phyloP scores from a whole-genome alignment of 1,140 invertebrate species.

The Brachionus plicatilis region DNA sequence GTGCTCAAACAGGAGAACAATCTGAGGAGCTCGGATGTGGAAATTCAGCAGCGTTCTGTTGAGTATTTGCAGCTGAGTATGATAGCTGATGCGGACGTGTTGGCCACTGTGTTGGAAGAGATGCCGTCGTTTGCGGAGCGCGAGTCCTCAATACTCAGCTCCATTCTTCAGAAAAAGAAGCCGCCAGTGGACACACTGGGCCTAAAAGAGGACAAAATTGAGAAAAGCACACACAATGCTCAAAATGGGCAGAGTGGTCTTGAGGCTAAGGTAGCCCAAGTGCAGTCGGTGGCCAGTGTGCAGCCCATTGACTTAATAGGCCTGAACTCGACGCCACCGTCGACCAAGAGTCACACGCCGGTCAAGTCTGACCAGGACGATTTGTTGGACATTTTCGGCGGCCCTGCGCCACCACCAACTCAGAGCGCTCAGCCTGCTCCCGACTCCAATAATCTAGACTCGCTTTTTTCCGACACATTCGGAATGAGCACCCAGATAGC shows the following conservation, averaged over 20 bases:
- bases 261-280: neutral
- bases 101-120: slow-evolving; percentile 96
- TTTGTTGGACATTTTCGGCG: slow-evolving; percentile 33
- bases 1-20: slow-evolving; percentile 93
- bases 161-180: slow-evolving; percentile 81
- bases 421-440: neutral
- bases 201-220: slow-evolving; percentile 8
- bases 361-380: slow-evolving; percentile 32
- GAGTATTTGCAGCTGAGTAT: slow-evolving; percentile 95
- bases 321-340: neutral
- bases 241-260: neutral
- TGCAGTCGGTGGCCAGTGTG: neutral
- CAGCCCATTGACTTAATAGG: slow-evolving; percentile 2
- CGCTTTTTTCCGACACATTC: slow-evolving; percentile 9
- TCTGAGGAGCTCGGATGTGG: slow-evolving; percentile 90
- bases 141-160: slow-evolving; percentile 80
- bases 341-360: neutral
- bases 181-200: neutral
- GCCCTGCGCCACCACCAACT: neutral
- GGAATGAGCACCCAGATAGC: neutral
- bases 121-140: slow-evolving; percentile 99
- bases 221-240: neutral
- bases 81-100: slow-evolving; percentile 88
- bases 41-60: slow-evolving; percentile 92
- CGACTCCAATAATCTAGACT: neutral